Base-by-base conservation (phyloP, 1,140 invertebrate genomes). In the Calliphora vicina region DNA sequence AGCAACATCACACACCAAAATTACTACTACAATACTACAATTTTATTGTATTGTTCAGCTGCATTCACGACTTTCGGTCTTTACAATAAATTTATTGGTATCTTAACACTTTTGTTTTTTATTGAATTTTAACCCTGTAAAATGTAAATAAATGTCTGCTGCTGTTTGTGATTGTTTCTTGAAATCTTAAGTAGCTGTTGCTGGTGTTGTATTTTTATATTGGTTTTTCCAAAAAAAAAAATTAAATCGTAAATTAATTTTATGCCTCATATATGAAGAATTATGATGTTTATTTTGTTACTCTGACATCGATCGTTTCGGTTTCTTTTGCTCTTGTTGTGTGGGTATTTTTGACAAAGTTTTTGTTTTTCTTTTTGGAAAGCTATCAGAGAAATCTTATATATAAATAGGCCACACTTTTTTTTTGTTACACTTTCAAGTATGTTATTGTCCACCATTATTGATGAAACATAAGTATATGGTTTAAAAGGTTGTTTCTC, bases 161-260 rank as follows among this genome's bases (percentile, higher is more conserved):
- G 23, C n/a, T 2, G 13, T n/a, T 15, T n/a, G 4, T 25, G 13
- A 13, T 73, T 29, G 23, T 29, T 20, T 73, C 15, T 29, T 73
- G 45, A 50, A 50, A 50, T 50, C 45, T 50, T 50, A 50, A 50
- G 45, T 50, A 50, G 45, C 45, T 50, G 45, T 50, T 50, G 35
- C 35, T 35, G 35, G 6, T 35, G 35, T 35, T 35, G 35, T 50
- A 50, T 50, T 1, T 35, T 35, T 35, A 35, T 35, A 8, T 35
- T 50, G 12, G 45, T 0, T 17, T 50, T 50, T 50, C 12, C 45
- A 13, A 50, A 9, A 50, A 50, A 50, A 89, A 89, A 87, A 35
- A 85, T 89, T 88, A 87, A 88, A 88, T 88, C 88, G 87, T 89
- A 89, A 89, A 89, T 89, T 89, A 89, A 89, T 89, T 89, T 89